Evolutionary conservation across 2,888 invertebrate species (phyloP).

Genomic region (Pachymerium ferrugineum): DNA sequence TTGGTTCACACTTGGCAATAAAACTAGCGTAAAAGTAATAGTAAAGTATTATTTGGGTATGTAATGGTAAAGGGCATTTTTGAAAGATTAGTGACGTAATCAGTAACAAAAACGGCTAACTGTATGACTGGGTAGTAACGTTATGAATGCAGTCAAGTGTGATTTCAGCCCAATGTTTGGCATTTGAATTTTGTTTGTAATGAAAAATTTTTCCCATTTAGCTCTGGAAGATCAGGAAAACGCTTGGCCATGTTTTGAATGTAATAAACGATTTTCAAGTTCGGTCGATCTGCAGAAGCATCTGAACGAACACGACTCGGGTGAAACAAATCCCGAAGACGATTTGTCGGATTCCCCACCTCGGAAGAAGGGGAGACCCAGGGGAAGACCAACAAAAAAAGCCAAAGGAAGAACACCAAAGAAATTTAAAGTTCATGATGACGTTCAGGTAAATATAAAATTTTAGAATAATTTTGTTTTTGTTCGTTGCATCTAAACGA

Average conservation of each 20-base stretch:
- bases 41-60: too few relatives aligned
- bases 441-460: neutral
- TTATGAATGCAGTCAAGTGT: too few relatives aligned
- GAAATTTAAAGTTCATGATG: constrained; percentile 36
- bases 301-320: constrained; percentile 49
- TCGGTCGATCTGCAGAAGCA: constrained; percentile 58
- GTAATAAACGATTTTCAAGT: constrained; percentile 55
- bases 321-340: neutral
- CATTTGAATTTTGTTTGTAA: too few relatives aligned
- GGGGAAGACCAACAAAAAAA: constrained; percentile 35
- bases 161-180: too few relatives aligned
- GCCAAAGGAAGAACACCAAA: constrained; percentile 39
- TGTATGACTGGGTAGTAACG: too few relatives aligned
- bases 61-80: too few relatives aligned
- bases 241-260: constrained; percentile 61
- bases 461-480: neutral
- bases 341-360: neutral
- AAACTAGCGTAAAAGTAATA: too few relatives aligned
- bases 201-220: constrained; percentile 1
- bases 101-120: too few relatives aligned
- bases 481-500: neutral
- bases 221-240: constrained; percentile 42
- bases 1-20: too few relatives aligned
- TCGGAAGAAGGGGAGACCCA: constrained; percentile 10
- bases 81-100: too few relatives aligned